phyloP scores from a whole-genome alignment of 2,888 invertebrate species.

The Phasia obesa region DNA sequence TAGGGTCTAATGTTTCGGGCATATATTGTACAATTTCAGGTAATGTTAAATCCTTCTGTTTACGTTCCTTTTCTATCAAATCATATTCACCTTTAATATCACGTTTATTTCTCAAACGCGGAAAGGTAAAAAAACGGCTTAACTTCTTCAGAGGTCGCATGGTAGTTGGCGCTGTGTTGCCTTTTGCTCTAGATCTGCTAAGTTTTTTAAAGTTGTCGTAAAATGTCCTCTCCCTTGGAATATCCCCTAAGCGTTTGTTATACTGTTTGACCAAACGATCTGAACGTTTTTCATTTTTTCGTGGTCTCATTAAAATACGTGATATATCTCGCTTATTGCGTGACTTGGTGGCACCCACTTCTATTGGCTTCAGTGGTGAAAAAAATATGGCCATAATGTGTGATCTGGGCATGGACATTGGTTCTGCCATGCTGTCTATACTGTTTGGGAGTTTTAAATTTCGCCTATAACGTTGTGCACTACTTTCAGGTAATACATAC shows the following conservation, averaged over 20 bases:
- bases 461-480: conserved; percentile 63
- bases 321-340: conserved; percentile 77
- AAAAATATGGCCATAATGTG: conserved; percentile 53
- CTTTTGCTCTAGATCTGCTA: neutral
- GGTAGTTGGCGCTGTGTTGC: neutral
- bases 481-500: conserved; percentile 75
- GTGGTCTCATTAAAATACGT: conserved; percentile 72
- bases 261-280: conserved; percentile 77
- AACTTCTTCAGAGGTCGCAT: conserved; percentile 44
- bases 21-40: conserved; percentile 81
- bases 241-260: conserved; percentile 73
- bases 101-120: conserved; percentile 72
- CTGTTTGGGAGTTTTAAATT: conserved; percentile 77
- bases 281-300: conserved; percentile 73
- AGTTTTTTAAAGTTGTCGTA: neutral
- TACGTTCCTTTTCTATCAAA: conserved; percentile 77
- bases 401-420: neutral
- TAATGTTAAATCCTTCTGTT: conserved; percentile 77
- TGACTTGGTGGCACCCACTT: neutral
- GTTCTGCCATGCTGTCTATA: conserved; percentile 18
- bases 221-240: conserved; percentile 4
- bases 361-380: conserved; percentile 19
- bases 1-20: conserved; percentile 79
- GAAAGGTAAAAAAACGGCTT: conserved; percentile 25
- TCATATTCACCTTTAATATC: conserved; percentile 81